Evolutionary conservation across 2,888 invertebrate genomes (phyloP), one percentile per base, ranked within the genome.

Genomic region (Luperina testacea): DNA sequence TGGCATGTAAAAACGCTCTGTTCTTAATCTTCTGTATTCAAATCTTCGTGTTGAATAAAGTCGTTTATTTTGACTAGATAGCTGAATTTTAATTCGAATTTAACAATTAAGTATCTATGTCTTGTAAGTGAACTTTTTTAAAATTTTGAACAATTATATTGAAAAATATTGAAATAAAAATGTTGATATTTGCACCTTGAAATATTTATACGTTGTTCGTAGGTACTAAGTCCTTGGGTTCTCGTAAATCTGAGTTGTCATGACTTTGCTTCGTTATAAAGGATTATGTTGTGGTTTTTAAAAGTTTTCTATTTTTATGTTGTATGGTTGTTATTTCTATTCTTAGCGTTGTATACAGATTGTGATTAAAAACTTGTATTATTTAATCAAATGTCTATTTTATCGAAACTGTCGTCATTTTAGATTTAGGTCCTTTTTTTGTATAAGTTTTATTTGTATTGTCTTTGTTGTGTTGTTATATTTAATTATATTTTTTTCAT

Each of bases 321-420:
- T 70, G 45, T 53, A 63, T 59, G 42, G 0, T 57, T 72, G 27
- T 73, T 63, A 51, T 38, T 64, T 75, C 2, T 65, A 65, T 27
- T 53, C 42, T 68, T 20, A 51, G 0, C 0, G 6, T 32, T 45
- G 8, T 53, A n/a, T 45, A 27, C n/a, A 67, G 63, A 70, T 82
- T 70, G 70, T 82, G 53, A 75, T 48, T 69, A n/a, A 65, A 65
- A 38, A n/a, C 68, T 72, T 83, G 73, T 72, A 15, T 32, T 70
- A 75, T 64, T 53, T 32, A n/a, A 53, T 61, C 38, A 38, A 77
- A 48, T 48, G 20, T 65, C 38, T 51, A 48, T 73, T 57, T 53
- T 64, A 67, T 73, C 11, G 3, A 67, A 72, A 53, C n/a, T 67
- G 51, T 53, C 24, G 53, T 20, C 5, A 27, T 65, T 65, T 65